Conservation (phyloP, 2,113 vertebrate genomes). For the Phoenicopterus ruber region DNA sequence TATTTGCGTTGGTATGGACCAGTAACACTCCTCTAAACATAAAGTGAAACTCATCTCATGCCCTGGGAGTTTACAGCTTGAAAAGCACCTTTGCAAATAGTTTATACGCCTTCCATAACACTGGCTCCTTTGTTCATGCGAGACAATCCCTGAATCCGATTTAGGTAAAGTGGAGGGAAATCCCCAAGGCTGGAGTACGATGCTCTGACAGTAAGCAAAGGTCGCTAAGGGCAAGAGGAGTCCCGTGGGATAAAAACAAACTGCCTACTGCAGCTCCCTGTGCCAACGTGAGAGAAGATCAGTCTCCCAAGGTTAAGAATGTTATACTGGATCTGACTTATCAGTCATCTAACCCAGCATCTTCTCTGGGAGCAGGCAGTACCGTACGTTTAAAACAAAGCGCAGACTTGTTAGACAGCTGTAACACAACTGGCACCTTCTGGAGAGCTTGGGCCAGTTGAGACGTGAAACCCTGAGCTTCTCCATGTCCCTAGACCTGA, state of each 20-base stretch:
- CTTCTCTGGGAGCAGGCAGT: neutral
- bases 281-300: neutral
- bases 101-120: neutral
- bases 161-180: neutral
- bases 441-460: neutral
- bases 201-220: neutral
- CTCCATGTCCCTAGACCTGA: neutral
- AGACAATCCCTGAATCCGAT: neutral
- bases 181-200: neutral
- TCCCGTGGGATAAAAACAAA: neutral
- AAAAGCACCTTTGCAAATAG: neutral
- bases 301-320: neutral
- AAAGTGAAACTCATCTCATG: neutral
- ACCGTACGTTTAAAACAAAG: neutral
- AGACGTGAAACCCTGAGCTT: neutral
- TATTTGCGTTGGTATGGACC: neutral
- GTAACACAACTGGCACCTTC: neutral
- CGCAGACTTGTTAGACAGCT: neutral
- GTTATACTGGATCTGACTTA: neutral
- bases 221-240: neutral
- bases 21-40: neutral
- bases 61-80: neutral
- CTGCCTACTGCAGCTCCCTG: neutral
- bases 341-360: neutral
- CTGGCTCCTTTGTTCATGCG: neutral